Conservation (phyloP, 1,140 invertebrate species). For the Macrotrachela quadricornifera region DNA sequence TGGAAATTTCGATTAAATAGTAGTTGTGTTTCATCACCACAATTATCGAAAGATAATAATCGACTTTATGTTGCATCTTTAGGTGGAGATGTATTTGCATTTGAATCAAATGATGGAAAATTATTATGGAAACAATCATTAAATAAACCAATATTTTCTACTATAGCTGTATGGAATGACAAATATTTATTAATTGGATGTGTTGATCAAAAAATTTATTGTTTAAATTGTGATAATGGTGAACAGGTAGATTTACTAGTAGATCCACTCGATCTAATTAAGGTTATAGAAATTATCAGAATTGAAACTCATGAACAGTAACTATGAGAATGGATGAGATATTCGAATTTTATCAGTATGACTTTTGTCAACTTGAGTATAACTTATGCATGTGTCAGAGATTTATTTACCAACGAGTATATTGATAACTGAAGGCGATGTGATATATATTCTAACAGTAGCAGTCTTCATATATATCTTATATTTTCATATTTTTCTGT, state of each 20-base stretch:
- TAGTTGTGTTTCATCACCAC: conserved; percentile 40
- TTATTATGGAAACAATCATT: conserved; percentile 34
- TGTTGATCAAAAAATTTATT: conserved; percentile 1
- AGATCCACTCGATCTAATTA: too few species aligned
- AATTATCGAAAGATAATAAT: conserved; percentile 28
- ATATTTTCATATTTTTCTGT: too few species aligned
- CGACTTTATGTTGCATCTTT: conserved; percentile 36
- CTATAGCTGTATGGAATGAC: conserved; percentile 18
- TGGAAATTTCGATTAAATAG: conserved; percentile 32
- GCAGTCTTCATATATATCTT: too few species aligned
- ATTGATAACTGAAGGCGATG: too few species aligned
- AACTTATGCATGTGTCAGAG: too few species aligned
- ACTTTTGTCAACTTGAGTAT: too few species aligned
- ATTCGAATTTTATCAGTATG: too few species aligned
- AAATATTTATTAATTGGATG: background rate
- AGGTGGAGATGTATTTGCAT: conserved; percentile 36
- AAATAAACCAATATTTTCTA: conserved; percentile 37
- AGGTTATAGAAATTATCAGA: too few species aligned
- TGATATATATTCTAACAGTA: too few species aligned
- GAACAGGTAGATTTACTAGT: conserved; percentile 12
- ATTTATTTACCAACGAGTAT: too few species aligned
- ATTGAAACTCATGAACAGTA: too few species aligned
- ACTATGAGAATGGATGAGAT: too few species aligned
- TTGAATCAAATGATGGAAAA: conserved; percentile 26
- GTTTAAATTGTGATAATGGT: conserved; percentile 12